Base-by-base conservation (phyloP, 2,888 invertebrate species). In the Sthenelais limicola region DNA sequence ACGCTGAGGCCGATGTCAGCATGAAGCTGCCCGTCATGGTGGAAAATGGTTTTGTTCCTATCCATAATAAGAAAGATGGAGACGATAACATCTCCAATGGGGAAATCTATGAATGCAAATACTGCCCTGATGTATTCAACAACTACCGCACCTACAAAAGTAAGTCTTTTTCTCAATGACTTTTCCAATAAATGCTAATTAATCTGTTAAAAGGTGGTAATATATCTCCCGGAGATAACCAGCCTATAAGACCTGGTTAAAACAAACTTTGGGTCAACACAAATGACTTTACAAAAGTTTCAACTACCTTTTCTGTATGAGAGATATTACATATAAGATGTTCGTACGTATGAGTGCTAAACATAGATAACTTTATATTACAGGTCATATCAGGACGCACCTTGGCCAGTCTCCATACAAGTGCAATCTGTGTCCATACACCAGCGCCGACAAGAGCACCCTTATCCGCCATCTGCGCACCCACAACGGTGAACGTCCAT, bases 401-500 rank as follows among this genome's bases (percentile, higher is more conserved):
- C 90, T 95, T 78, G 93, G 92, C 73, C 92, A 93, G 56, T 80
- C 87, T 0, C 94, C 95, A 0, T 97, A 95, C 87, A 92, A 94
- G 69, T 97, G 97, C 89, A 95, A 96, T 86, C 94, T 96, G 92
- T 97, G 97, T 80, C 92, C 94, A 0, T 96, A 95, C 88, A 92
- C 93, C 0, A 94, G 94, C 78, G 91, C 94, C 48, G 97, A 97
- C 85, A 97, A 97, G 88, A 94, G 95, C 26, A 95, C 96, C 1
- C 89, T 98, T 67, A 93, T 95, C 9, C 92, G 96, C 26, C 97
- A 97, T 84, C 93, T 97, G 91, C 91, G 97, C 52, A 95, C 95
- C 0, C 97, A 97, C 88, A 97, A 96, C 84, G 97, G 97, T 0
- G 97, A 97, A 82, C 91, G 97, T 15, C 97, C 97, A 0, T 97